phyloP scores from a whole-genome alignment of 2,113 vertebrate genomes.

The Oophaga pumilio region DNA sequence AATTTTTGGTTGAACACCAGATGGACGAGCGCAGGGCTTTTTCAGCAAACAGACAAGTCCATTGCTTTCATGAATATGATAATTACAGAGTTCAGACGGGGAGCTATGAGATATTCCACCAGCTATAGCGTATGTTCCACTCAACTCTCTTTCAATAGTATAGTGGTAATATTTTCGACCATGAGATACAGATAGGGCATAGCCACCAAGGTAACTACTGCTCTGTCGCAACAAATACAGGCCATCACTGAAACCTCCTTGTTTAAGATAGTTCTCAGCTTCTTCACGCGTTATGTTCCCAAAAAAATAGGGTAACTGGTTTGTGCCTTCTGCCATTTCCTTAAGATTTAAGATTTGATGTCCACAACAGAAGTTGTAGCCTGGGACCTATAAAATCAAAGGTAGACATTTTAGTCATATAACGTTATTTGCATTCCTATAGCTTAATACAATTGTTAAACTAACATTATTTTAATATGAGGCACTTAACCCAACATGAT shows the following conservation, averaged over 20 bases:
- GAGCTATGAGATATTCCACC: constrained; percentile 84
- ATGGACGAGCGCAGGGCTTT: constrained; percentile 83
- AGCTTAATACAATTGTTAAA: neutral
- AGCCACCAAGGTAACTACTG: constrained; percentile 91
- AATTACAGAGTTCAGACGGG: constrained; percentile 85
- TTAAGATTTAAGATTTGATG: constrained; percentile 54
- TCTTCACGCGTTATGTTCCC: constrained; percentile 96
- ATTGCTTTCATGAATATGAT: constrained; percentile 85
- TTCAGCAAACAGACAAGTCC: constrained; percentile 89
- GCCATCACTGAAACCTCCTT: constrained; percentile 79
- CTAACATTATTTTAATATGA: too few relatives aligned
- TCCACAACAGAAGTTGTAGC: neutral
- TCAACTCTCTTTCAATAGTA: constrained; percentile 88
- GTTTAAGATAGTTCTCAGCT: constrained; percentile 84
- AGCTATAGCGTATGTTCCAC: constrained; percentile 84
- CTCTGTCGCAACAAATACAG: constrained; percentile 90
- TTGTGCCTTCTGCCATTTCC: constrained; percentile 73
- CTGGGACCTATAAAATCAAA: constrained; percentile 31
- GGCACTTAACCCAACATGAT: too few relatives aligned
- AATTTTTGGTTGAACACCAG: constrained; percentile 86
- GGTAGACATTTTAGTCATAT: neutral
- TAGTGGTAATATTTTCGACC: constrained; percentile 86
- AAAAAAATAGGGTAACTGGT: constrained; percentile 84
- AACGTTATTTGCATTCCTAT: neutral
- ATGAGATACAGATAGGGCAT: constrained; percentile 82